Base-by-base conservation (phyloP, 2,797 vertebrate species). In the Sciurus carolinensis region DNA sequence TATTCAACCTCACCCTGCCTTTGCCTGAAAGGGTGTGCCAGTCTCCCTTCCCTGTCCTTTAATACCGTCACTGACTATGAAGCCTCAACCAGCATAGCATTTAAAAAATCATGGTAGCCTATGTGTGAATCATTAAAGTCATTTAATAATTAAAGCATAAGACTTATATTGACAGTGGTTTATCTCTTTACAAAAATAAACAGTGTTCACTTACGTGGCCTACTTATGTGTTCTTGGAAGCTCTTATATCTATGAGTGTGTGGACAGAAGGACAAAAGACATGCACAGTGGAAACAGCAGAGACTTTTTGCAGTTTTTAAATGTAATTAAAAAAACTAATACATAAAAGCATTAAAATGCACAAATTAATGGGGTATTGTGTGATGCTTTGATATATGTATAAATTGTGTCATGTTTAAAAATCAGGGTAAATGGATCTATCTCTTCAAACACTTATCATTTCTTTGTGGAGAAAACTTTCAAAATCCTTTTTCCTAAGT, bases 121-220 rank as follows among this genome's bases (percentile, higher is more conserved):
- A 20, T 90, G 90, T 88, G 24, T 54, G 33, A 57, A 57, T 57
- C 22, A 57, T 22, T 57, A 57, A 57, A 22, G 7, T 20, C 54
- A 57, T 57, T 7, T 57, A 22, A 57, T 22, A 57, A 30, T 44
- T 39, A 90, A 64, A 80, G 75, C 13, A 66, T 36, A 75, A 52
- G 71, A 12, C 13, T 73, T 20, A 22, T n/a, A 15, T 28, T 73
- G 79, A 64, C 44, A 80, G 30, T 62, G 64, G 75, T 30, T 91
- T 44, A 30, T 66, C 33, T 94, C 36, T 91, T 95, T 81, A 66
- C 15, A 79, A 91, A 69, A 92, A 83, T 12, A 36, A 24, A 59
- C n/a, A 64, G 1, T 72, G n/a, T 77, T 62, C n/a, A 11, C 39
- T 22, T 64, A 36, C 1, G 11, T 50, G 52, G 7, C 11, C 26